Evolutionary conservation across 2,888 invertebrate species (phyloP), one percentile per base, ranked within the genome.

Genomic region (Metalampra italica): DNA sequence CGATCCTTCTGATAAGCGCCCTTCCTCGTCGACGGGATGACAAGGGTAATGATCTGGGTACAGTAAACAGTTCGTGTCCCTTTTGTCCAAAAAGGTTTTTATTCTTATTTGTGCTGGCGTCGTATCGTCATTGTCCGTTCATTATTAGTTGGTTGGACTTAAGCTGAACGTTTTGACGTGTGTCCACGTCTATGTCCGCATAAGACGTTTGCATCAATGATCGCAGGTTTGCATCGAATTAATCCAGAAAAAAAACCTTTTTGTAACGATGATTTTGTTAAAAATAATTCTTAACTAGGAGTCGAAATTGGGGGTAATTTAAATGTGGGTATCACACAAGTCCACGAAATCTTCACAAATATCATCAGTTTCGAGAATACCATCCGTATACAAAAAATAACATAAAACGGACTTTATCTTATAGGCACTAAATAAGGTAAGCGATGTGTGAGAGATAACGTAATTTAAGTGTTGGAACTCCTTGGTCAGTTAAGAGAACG

Each of bases 341-440:
- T 36, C n/a, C 36, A 22, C 3, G 5, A 22, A 22, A 22, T 22
- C 22, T 22, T 22, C 22, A 22, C 22, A 22, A 22, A 3, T 22
- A 22, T 22, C 5, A 22, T 22, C 22, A 22, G 22, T 22, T 22
- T 22, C 22, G 22, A 22, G 22, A 22, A 22, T 22, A 22, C 22
- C 22, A 22, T 22, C 22, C 22, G 22, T 22, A 22, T 5, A 22
- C 2, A 22, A 22, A 22, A 22, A 54, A 53, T 56, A 56, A 58
- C 59, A 56, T 54, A 54, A 56, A n/a, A 54, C 43, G 40, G 52
- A 61, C 63, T 55, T 54, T 56, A 66, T 62, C 60, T 68, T 62
- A 62, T 62, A 64, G 59, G 63, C 67, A 63, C 58, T 59, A 66
- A 67, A 63, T 67, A 67, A 67, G 56, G 57, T 59, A 54, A 60